phyloP scores from a whole-genome alignment of 1,140 invertebrate species.

The Drosophila leontia region DNA sequence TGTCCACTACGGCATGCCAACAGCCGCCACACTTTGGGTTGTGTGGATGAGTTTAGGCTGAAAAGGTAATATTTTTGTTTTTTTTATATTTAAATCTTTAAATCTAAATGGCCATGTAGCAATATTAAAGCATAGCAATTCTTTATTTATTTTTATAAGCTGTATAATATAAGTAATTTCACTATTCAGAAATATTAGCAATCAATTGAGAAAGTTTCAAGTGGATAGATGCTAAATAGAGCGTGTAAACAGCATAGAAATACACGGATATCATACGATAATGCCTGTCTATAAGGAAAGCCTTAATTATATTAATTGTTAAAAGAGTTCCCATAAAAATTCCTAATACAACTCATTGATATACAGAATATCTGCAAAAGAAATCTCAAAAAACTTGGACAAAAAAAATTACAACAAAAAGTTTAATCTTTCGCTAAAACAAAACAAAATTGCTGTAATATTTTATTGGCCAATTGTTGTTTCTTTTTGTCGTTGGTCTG shows the following conservation, averaged over 20 bases:
- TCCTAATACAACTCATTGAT: background rate
- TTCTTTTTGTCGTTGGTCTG: conserved; percentile 6
- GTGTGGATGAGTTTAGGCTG: conserved; percentile 17
- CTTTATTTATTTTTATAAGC: background rate
- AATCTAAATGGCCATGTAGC: too few species aligned
- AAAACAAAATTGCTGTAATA: conserved; percentile 61
- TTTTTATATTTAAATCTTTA: too few species aligned
- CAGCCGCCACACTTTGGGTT: conserved; percentile 4
- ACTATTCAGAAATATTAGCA: background rate
- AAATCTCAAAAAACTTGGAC: conserved; percentile 36
- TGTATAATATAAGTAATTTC: background rate
- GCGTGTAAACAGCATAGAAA: background rate
- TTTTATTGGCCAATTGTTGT: conserved; percentile 72
- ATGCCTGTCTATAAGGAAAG: background rate
- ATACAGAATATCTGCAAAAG: conserved; percentile 22
- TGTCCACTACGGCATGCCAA: conserved; percentile 59
- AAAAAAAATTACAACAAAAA: background rate
- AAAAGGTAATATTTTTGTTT: background rate
- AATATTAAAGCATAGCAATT: too few species aligned
- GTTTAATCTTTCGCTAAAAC: conserved; percentile 28
- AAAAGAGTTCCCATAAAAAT: background rate
- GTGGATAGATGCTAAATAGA: background rate
- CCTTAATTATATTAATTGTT: conserved; percentile 1
- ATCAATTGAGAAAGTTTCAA: conserved; percentile 1
- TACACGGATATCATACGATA: background rate